Base-by-base conservation (phyloP, 2,888 invertebrate genomes). In the Lamproptera curius region DNA sequence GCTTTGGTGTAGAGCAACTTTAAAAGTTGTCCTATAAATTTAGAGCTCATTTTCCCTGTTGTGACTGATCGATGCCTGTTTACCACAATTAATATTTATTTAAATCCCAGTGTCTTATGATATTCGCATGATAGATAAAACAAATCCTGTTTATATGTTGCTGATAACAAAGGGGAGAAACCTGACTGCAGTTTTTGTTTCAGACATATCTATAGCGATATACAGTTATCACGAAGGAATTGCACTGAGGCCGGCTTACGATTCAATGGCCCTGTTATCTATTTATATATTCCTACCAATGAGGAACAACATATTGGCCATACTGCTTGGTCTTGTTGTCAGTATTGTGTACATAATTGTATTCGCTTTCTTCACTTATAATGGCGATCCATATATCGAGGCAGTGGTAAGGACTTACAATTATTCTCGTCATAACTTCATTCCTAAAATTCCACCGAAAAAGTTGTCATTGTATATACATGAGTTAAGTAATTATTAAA, bases 251-350 rank as follows among this genome's bases (percentile, higher is more conserved):
- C 94, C 94, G 13, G 92, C 93, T 0, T 94, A 93, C 65, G 89
- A 92, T 1, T 91, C 92, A 0, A 91, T 93, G 72, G 90, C 93
- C 1, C 86, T 96, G 1, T 89, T 97, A 42, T 92, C 94, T 1
- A 92, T 94, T 53, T 96, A 96, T 73, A 92, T 96, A 55, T 96
- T 97, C 75, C 88, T 97, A 57, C 95, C 96, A 0, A 89, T 96
- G 64, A 91, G 93, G 15, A 91, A 93, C 65, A 92, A 94, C 67
- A 89, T 91, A 53, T 85, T 93, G 53, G 92, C 94, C 0, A 88
- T 93, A 16, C 64, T 93, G 16, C 81, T 95, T 42, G 96, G 95
- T 0, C 55, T 90, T 1, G 73, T 92, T 0, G 91, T 94, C 10
- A 93, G 94, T 35, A 54, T 89, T 0, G 87, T 91, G 28, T 93